phyloP scores from a whole-genome alignment of 2,888 invertebrate genomes.

The Fragum fragum region DNA sequence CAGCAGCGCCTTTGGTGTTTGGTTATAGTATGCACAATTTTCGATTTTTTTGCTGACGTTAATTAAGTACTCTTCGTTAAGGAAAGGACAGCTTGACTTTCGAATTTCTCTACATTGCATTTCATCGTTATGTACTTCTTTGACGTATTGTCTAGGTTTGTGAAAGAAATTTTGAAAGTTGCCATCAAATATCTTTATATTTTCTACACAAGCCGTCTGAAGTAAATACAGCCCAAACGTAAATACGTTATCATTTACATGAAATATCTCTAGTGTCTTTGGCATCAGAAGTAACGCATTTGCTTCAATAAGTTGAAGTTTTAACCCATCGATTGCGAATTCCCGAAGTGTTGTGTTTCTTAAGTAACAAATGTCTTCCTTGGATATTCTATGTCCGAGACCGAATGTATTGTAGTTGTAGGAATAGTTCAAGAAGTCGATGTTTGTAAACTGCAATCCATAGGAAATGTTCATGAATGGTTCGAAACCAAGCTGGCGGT shows the following conservation, averaged over 20 bases:
- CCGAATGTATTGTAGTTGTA: neutral
- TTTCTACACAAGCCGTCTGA: neutral
- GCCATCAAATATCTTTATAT: neutral
- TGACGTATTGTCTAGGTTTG: neutral
- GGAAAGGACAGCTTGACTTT: neutral
- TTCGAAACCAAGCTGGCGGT: constrained; percentile 3
- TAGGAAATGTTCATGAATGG: neutral
- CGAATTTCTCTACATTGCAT: neutral
- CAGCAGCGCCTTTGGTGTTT: neutral
- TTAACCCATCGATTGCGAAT: neutral
- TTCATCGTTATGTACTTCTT: neutral
- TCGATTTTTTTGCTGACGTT: neutral
- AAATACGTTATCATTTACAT: neutral
- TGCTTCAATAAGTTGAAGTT: neutral
- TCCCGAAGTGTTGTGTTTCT: neutral
- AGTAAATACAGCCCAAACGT: neutral
- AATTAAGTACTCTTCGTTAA: neutral
- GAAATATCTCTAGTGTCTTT: neutral
- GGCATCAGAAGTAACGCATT: neutral
- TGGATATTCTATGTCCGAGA: neutral
- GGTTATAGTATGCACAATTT: neutral
- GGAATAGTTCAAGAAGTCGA: neutral
- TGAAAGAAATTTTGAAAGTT: neutral
- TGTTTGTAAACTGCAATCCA: neutral
- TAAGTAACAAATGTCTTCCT: constrained; percentile 2